Base-by-base conservation (phyloP, 1,140 invertebrate species). In the Galleria mellonella region DNA sequence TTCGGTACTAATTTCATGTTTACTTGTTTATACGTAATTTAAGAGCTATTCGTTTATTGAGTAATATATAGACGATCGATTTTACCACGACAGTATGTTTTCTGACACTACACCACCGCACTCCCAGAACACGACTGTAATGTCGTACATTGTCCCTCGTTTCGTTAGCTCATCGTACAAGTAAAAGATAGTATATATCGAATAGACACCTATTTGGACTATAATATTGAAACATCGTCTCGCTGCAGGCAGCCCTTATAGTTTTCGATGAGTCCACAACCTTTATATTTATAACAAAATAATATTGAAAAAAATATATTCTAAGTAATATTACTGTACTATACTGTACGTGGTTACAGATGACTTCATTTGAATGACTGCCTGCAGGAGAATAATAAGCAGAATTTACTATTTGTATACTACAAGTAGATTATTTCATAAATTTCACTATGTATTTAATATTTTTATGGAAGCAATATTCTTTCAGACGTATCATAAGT, bases 381-480 rank as follows among this genome's bases (percentile, higher is more conserved):
- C 63, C 63, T 31, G 42, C 60, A 64, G 45, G 52, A 59, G 53
- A 23, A 61, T 32, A n/a, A 27, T 35, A 64, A 58, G 50, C 58
- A 43, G 42, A 54, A 23, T 47, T 31, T 43, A 43, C 30, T 50
- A 57, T 52, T 58, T 39, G 40, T 63, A 56, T 62, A 51, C 51
- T 65, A 62, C 43, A 44, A 54, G 49, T 51, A 55, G 47, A 51
- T 71, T 14, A 35, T 17, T 37, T 46, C 32, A 47, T 69, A 69
- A 60, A 59, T 51, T 61, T 65, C 51, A 51, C 54, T 62, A 66
- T 59, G 57, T 57, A 55, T 59, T 69, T 66, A 56, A 64, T 69
- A 72, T 61, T 59, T 58, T 63, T 62, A 69, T 83, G 79, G 79
- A 81, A 83, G 79, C 79, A 76, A 79, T 65, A 57, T 71, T 77